Base-by-base conservation (phyloP, 2,888 invertebrate species). In the Pheosia tremula region DNA sequence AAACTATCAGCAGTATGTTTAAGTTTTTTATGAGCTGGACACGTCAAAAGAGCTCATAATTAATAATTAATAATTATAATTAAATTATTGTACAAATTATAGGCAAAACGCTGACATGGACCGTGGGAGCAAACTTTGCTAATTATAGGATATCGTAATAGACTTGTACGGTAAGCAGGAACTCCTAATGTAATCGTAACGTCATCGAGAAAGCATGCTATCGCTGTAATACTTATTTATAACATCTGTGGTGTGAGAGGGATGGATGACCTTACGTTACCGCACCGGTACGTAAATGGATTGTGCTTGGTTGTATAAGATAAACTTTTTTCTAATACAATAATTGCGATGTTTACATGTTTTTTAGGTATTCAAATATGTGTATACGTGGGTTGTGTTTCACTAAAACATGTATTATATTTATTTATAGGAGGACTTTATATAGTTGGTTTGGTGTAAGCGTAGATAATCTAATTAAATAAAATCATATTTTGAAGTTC, bases 101-200 rank as follows among this genome's bases (percentile, higher is more conserved):
- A 24, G 7, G 54, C 38, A 38, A 60, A 67, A 63, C 60, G 52
- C 36, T 53, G 52, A 38, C 50, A 54, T 58, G 11, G 50, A 1
- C 62, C 68, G 71, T 79, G 71, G 75, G 73, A 54, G 58, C 53
- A 38, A 13, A 49, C 62, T 66, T 72, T 67, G 57, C 70, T 74
- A 75, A 77, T 79, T 76, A 76, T 69, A 65, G 72, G 66, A 75
- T 75, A 67, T 69, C 58, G 59, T 69, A 56, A 41, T 61, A 56
- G 54, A 57, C 54, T 64, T 65, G 57, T 53, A 24, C 24, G 24
- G 24, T 24, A 24, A 24, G 24, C 24, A 24, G 24, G 24, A 24
- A 24, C 24, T 24, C 24, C 24, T 24, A 24, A 24, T 24, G 24
- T 24, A 24, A 24, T 24, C 24, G 24, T 24, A 24, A 24, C 24